Percentiles rank a stretch among this genome's conserved stretches.
These are phyloP conservation scores for Eulemur rubriventer DNA, from an alignment of 2,797 vertebrate species.

Conservation along the genomic window DNA sequence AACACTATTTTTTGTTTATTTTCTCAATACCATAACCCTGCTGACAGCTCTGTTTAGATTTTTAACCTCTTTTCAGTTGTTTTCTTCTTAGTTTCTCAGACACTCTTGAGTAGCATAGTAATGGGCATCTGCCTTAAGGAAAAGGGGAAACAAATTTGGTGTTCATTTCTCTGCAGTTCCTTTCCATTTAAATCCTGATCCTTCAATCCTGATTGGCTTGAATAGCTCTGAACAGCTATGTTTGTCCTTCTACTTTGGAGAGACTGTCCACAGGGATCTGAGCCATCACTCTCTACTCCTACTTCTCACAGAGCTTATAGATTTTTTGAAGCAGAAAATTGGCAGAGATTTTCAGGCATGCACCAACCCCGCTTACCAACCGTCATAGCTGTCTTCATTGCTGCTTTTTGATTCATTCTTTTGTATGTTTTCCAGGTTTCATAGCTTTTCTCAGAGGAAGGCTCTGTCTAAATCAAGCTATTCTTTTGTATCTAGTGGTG, in stretches of 20 bases:
- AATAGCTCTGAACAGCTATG: not conserved
- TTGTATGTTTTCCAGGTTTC: not conserved
- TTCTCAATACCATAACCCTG: not conserved
- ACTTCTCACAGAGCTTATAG: not conserved
- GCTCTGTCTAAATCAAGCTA: not conserved
- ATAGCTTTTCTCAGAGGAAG: not conserved
- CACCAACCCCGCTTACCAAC: rapidly evolving
- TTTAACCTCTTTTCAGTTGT: not conserved
- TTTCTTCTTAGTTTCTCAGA: not conserved
- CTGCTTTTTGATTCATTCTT: not conserved
- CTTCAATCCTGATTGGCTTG: not conserved
- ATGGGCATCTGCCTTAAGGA: not conserved
- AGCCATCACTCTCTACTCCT: not conserved
- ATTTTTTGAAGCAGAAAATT: not conserved
- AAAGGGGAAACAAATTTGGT: not conserved
- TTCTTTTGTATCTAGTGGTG: not conserved
- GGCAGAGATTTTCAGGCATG: not conserved
- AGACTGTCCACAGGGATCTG: not conserved
- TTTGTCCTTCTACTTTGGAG: too few relatives aligned
- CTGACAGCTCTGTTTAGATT: not conserved
- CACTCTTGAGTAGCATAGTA: not conserved
- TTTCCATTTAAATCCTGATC: not conserved
- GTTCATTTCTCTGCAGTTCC: not conserved
- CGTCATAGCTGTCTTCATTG: not conserved
- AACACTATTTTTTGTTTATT: not conserved